Percentiles rank a stretch among this genome's conserved stretches.
phyloP scores from a whole-genome alignment of 2,888 invertebrate genomes.

The Mycalesis mineus region DNA sequence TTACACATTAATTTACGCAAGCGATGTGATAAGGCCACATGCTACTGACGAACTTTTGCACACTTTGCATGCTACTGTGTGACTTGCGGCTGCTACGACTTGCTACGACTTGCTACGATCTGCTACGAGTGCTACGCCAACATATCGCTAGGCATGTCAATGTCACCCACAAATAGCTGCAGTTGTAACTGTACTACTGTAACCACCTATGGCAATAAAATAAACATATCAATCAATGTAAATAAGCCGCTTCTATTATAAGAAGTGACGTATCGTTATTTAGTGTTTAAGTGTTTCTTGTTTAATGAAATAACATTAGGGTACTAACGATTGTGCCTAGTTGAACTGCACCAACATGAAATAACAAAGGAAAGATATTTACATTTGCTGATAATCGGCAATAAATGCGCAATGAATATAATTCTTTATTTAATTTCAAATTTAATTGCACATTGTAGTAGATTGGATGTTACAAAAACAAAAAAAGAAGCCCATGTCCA shows the following conservation, averaged over 20 bases:
- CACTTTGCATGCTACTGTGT: constrained; percentile 34
- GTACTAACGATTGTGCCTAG: constrained; percentile 47
- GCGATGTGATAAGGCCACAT: constrained; percentile 22
- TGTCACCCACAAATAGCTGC: constrained; percentile 48
- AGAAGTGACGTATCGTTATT: constrained; percentile 58
- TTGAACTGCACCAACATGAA: constrained; percentile 23
- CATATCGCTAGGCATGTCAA: constrained; percentile 60
- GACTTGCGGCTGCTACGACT: constrained; percentile 34
- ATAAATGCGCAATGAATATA: not conserved
- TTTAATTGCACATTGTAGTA: not conserved
- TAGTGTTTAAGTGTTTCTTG: constrained; percentile 47
- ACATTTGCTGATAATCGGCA: constrained; percentile 3
- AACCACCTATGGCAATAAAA: constrained; percentile 59
- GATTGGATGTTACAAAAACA: not conserved
- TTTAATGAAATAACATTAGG: constrained; percentile 31
- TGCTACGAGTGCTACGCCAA: constrained; percentile 43
- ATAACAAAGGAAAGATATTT: not conserved
- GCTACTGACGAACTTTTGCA: constrained; percentile 17
- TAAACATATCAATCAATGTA: constrained; percentile 64
- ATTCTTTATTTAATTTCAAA: not conserved
- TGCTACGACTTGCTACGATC: constrained; percentile 36
- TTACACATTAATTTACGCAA: constrained; percentile 5
- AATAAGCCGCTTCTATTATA: constrained; percentile 42
- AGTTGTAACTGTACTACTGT: constrained; percentile 40
- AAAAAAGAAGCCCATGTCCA: too few relatives aligned